Conservation (phyloP, 1,140 invertebrate species). For the Pinna nobilis region DNA sequence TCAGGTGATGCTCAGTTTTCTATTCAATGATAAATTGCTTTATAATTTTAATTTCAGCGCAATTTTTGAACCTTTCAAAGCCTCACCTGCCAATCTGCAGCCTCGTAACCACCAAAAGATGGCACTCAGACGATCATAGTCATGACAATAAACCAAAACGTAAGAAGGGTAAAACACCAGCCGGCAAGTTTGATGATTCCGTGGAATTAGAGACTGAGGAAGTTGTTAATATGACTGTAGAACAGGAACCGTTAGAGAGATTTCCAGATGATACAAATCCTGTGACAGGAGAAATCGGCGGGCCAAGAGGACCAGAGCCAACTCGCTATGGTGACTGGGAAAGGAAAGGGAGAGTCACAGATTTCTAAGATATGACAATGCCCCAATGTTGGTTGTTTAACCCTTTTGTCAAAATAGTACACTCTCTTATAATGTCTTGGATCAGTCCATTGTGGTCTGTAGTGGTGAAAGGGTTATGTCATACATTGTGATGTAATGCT, state of each 20-base stretch:
- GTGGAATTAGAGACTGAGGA: constrained; percentile 61
- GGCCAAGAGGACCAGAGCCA: constrained; percentile 97
- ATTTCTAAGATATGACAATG: no score
- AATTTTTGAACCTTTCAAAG: no score
- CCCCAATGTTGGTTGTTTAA: no score
- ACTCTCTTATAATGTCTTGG: no score
- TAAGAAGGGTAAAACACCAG: constrained; percentile 65
- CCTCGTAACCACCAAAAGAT: background rate
- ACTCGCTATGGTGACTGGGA: constrained; percentile 99
- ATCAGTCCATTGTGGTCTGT: no score
- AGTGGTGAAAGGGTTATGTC: no score
- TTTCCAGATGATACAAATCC: constrained; percentile 94
- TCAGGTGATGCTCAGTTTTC: no score
- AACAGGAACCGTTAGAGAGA: constrained; percentile 88
- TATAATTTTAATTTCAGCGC: no score
- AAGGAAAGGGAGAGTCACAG: constrained; percentile 95
- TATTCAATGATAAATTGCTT: no score
- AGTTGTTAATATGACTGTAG: constrained; percentile 83
- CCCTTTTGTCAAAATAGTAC: no score
- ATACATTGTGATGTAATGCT: no score
- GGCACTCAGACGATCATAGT: constrained; percentile 47
- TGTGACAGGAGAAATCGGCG: constrained; percentile 93
- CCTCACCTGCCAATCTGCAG: background rate
- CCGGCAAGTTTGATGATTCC: constrained; percentile 81
- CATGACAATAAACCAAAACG: constrained; percentile 36